Evolutionary conservation across 1,140 invertebrate genomes (phyloP), one percentile per base, ranked within the genome.

Genomic region (Melanaphis sacchari): DNA sequence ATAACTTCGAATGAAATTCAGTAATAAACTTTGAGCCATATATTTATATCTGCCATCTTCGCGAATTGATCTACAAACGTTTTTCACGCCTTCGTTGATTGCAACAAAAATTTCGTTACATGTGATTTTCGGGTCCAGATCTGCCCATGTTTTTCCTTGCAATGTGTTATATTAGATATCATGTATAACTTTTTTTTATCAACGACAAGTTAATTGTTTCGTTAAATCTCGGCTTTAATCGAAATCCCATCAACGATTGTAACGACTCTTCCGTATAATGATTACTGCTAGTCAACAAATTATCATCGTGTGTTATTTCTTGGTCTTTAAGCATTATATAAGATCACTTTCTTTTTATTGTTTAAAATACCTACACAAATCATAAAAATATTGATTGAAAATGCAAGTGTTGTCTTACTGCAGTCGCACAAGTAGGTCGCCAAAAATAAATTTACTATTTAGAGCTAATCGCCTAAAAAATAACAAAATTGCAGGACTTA

Each of bases 231-330:
- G 88, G 88, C 38, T 21, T 40, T 26, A 59, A 59, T 9, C 88
- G 88, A 90, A 59, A 59, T n/a, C 88, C 88, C 22, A 59, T 90
- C 49, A 59, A 31, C 88, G 88, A 40, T 24, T 90, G 52, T 59
- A 59, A 59, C 52, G 88, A 59, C 24, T 90, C 52, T 24, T 90
- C 87, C 6, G 87, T 54, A 21, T 0, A 49, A 22, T 11, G 49
- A 7, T 38, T 18, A 38, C 2, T 0, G 87, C 54, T 5, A 0
- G 9, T 26, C 22, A 22, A 38, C 8, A 21, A 26, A 31, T 88
- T n/a, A 15, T 43, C 43, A 1, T 2, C 11, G 8, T n/a, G 5
- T 18, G 4, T 36, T n/a, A 2, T 49, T 7, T 46, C 31, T 31
- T 46, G 26, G 31, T 41, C 38, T 41, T 40, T 76, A 76, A n/a